Conservation (phyloP, 1,140 invertebrate species). For the Zaprionus gabonicus region DNA sequence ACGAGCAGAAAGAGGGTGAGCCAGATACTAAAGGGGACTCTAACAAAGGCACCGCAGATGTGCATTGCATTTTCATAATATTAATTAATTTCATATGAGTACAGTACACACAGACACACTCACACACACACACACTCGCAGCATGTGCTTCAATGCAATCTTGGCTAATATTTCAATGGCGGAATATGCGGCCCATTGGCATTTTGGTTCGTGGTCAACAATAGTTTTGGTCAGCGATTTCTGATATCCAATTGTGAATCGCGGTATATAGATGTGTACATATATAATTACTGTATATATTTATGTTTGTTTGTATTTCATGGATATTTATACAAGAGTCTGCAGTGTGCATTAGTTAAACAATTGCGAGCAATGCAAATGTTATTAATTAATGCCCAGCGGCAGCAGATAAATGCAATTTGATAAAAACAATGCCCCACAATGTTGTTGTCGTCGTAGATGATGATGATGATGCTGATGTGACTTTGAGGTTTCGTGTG, state of each 20-base stretch:
- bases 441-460: neutral
- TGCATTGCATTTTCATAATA: slow-evolving; percentile 70
- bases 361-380: slow-evolving; percentile 43
- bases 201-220: slow-evolving; percentile 68
- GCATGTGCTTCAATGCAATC: slow-evolving; percentile 21
- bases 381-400: slow-evolving; percentile 52
- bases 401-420: slow-evolving; percentile 71
- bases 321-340: neutral
- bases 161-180: slow-evolving; percentile 60
- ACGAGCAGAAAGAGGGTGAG: slow-evolving; percentile 5
- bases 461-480: neutral
- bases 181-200: slow-evolving; percentile 49
- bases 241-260: slow-evolving; percentile 37
- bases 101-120: slow-evolving; percentile 17
- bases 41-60: slow-evolving; percentile 71
- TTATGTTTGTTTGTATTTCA: neutral
- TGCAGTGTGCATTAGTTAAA: neutral
- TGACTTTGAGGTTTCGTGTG: slow-evolving; percentile 57
- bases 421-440: slow-evolving; percentile 65
- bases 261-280: slow-evolving; percentile 14
- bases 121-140: slow-evolving; percentile 6
- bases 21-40: slow-evolving; percentile 9
- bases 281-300: neutral
- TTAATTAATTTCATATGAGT: slow-evolving; percentile 73
- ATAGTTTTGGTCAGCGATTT: slow-evolving; percentile 57